These are phyloP conservation scores for Danio aesculapii DNA, from an alignment of 2,797 vertebrate species.

Conservation along the genomic window DNA sequence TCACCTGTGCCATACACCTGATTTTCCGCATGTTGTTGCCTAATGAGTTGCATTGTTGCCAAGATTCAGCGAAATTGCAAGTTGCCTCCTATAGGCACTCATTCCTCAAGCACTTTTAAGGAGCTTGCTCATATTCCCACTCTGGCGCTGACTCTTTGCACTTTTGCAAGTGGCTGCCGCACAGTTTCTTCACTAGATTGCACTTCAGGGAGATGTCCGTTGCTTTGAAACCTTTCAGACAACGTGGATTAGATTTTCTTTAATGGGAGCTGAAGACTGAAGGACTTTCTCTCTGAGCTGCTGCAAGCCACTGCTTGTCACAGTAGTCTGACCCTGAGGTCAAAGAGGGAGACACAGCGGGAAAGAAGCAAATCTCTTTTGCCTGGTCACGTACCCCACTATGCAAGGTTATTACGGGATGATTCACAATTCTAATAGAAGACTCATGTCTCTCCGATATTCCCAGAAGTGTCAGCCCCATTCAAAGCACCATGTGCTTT, in stretches of 20 bases:
- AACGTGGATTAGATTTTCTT: conserved; percentile 28
- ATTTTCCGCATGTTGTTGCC: conserved; percentile 10
- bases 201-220: conserved; percentile 1
- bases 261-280: conserved; percentile 32
- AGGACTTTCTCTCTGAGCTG: conserved; percentile 59
- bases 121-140: not conserved
- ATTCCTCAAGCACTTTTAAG: not conserved
- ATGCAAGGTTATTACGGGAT: conserved; percentile 10
- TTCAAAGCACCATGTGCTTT: not conserved
- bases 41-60: conserved; percentile 41
- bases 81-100: not conserved
- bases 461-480: not conserved
- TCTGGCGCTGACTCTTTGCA: not conserved
- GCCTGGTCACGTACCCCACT: conserved; percentile 41
- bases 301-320: conserved; percentile 77
- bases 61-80: conserved; percentile 3
- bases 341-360: conserved; percentile 64
- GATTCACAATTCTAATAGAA: conserved; percentile 13
- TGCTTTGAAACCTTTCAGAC: conserved; percentile 21
- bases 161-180: conserved; percentile 1
- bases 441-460: not conserved
- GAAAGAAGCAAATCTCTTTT: conserved; percentile 67
- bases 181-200: conserved; percentile 5
- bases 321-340: conserved; percentile 80
- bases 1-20: conserved; percentile 12